These are phyloP conservation scores for Dryocosmus kuriphilus DNA, from an alignment of 2,888 invertebrate species.

Conservation along the genomic window DNA sequence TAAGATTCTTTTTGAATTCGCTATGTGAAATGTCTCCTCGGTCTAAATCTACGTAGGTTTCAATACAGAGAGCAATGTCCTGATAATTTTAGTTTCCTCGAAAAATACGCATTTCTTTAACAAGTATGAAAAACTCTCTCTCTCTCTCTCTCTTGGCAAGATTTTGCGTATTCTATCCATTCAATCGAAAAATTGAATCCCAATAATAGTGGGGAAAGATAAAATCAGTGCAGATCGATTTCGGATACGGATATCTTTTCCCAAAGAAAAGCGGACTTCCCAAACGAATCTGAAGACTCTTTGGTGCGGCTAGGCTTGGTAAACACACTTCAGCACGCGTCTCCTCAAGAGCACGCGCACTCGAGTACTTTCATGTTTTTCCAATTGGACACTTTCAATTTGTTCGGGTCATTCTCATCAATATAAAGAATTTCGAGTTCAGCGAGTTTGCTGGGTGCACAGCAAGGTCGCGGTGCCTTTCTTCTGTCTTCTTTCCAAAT, in stretches of 20 bases:
- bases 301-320: constrained; percentile 15
- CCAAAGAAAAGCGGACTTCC: constrained; percentile 15
- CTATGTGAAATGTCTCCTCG: neutral
- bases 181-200: neutral
- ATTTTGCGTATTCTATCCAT: neutral
- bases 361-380: constrained; percentile 85
- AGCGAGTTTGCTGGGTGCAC: constrained; percentile 84
- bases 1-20: neutral
- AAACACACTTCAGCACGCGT: constrained; percentile 15
- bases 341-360: constrained; percentile 83
- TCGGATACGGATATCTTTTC: constrained; percentile 11
- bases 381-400: constrained; percentile 84
- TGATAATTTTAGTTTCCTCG: neutral
- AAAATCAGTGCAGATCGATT: neutral
- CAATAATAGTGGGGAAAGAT: neutral
- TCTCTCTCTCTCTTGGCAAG: neutral
- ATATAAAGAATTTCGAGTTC: constrained; percentile 84
- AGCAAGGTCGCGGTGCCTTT: constrained; percentile 82
- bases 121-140: neutral
- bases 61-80: neutral
- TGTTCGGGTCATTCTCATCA: constrained; percentile 82
- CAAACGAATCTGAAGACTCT: constrained; percentile 10
- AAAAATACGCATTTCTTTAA: neutral
- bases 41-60: neutral
- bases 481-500: constrained; percentile 82